Base-by-base conservation (phyloP, 2,113 vertebrate species). In the Heterochromis multidens region DNA sequence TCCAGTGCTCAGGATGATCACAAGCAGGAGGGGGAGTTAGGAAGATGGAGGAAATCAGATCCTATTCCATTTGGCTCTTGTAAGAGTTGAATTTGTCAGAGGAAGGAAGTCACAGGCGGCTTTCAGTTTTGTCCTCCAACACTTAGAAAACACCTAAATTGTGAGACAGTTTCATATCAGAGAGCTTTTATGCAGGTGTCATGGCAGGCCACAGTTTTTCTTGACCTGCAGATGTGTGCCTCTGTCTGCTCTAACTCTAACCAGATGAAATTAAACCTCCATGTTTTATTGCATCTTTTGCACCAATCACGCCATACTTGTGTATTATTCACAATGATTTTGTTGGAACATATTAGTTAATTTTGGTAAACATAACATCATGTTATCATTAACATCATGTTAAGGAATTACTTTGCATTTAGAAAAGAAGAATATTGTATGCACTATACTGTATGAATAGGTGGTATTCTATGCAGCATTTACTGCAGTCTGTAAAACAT, bases 11-110 rank as follows among this genome's bases (percentile, higher is more conserved):
- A 46, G 76, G 82, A 79, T 37, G 74, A 86, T 80, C 21, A 16
- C 54, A 59, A 17, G 13, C 77, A 62, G 43, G 81, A 58, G 74
- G 67, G 58, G 60, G 62, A 79, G 81, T 27, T 61, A 27, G 65
- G 72, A 87, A 63, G 80, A 85, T 65, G 40, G 62, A 93, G 49
- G 56, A 56, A 83, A 52, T 78, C 33, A 31, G 56, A 63, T 81
- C 78, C 82, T 78, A 43, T 89, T 89, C 78, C 65, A 62, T 82
- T 79, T 81, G 59, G 76, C 72, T 59, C 31, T 77, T 77, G 81
- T 63, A 52, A 80, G 72, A 58, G 33, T 25, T 82, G 60, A 81
- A 57, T 84, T 74, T 87, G 56, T 86, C 79, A 81, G 72, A 76
- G 74, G 63, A 74, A 85, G 86, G 82, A 89, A 77, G 79, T 82